Evolutionary conservation across 2,797 vertebrate species (phyloP).

Genomic region (Pseudomugil tenellus): DNA sequence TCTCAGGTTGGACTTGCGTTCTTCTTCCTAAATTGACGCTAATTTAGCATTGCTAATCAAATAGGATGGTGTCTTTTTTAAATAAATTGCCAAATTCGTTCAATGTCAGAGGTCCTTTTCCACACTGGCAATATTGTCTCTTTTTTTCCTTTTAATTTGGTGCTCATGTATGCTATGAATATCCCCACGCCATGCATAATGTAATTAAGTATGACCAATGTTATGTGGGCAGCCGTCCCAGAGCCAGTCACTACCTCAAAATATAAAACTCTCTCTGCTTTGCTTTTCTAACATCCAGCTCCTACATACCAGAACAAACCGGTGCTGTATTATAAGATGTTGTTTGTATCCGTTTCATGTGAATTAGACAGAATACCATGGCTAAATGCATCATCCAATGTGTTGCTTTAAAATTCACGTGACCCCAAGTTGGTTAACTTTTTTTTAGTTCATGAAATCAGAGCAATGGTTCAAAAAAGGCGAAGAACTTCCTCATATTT

Average conservation of each 20-base stretch:
- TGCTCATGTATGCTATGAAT: constrained; percentile 72
- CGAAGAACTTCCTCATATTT: not conserved
- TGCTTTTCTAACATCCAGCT: constrained; percentile 25
- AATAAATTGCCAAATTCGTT: constrained; percentile 73
- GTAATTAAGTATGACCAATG: constrained; percentile 86
- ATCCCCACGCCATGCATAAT: constrained; percentile 75
- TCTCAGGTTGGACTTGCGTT: constrained; percentile 69
- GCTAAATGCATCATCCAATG: not conserved
- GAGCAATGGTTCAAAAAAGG: not conserved
- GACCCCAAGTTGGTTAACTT: not conserved
- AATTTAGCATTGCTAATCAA: constrained; percentile 83
- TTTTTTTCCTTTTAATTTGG: constrained; percentile 66
- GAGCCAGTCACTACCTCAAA: constrained; percentile 79
- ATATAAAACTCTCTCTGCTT: constrained; percentile 75
- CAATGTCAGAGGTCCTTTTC: constrained; percentile 77
- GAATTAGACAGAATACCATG: not conserved
- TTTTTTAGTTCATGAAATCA: not conserved
- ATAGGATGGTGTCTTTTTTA: constrained; percentile 72
- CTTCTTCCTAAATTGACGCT: constrained; percentile 57
- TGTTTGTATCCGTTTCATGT: not conserved
- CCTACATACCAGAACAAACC: constrained; percentile 3
- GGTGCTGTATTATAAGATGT: not conserved
- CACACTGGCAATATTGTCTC: constrained; percentile 73
- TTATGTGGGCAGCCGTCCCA: constrained; percentile 79
- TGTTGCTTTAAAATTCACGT: not conserved